Evolutionary conservation across 2,888 invertebrate species (phyloP).

Genomic region (Sphaerophoria rueppellii): DNA sequence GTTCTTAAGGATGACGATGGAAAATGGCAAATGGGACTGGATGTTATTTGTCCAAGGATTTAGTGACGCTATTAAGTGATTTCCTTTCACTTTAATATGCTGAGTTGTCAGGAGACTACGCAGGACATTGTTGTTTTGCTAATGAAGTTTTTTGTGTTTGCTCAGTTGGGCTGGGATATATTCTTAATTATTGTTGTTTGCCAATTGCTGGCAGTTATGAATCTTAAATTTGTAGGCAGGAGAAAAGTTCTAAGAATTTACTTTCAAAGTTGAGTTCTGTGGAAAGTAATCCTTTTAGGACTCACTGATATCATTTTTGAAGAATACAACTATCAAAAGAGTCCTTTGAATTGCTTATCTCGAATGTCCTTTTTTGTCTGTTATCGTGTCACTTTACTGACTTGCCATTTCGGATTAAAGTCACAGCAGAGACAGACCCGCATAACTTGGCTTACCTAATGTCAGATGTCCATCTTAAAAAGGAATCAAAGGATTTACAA

Average conservation of each 20-base stretch:
- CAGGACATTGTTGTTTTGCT: slow-evolving; percentile 10
- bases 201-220: slow-evolving; percentile 9
- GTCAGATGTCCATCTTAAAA: slow-evolving; percentile 15
- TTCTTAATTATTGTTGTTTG: slow-evolving; percentile 13
- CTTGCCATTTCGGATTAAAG: slow-evolving; percentile 47
- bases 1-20: background rate
- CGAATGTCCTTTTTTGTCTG: slow-evolving; percentile 5
- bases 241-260: background rate
- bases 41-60: slow-evolving; percentile 44
- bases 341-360: slow-evolving; percentile 41
- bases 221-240: background rate
- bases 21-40: background rate
- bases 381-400: slow-evolving; percentile 32
- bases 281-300: background rate
- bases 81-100: slow-evolving; percentile 64
- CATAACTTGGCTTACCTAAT: slow-evolving; percentile 33
- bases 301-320: background rate
- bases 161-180: background rate
- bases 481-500: slow-evolving; percentile 20
- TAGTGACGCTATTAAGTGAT: slow-evolving; percentile 70
- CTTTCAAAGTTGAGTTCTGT: background rate
- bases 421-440: slow-evolving; percentile 16
- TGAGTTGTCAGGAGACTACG: slow-evolving; percentile 17
- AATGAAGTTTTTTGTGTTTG: slow-evolving; percentile 3
- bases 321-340: background rate